Evolutionary conservation across 1,140 invertebrate genomes (phyloP).

Genomic region (Drosophila paulistorum): DNA sequence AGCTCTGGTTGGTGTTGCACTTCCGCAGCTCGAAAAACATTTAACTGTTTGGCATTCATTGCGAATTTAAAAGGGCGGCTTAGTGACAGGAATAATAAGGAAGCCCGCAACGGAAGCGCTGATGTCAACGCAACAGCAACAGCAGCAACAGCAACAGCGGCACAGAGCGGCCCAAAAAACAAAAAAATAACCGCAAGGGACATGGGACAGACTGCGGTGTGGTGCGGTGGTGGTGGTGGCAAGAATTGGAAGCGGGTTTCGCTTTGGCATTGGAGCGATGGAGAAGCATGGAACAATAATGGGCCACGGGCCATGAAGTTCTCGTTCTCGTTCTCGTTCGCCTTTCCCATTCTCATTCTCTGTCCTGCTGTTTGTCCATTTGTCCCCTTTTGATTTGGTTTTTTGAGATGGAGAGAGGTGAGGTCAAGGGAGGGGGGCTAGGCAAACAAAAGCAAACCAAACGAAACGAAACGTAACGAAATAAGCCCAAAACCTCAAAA

Average conservation of each 20-base stretch:
- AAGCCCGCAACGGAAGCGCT: conserved; percentile 76
- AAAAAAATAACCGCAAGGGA: conserved; percentile 68
- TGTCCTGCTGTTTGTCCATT: conserved; percentile 26
- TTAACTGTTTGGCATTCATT: conserved; percentile 81
- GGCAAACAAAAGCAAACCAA: conserved; percentile 73
- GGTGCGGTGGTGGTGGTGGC: conserved; percentile 14
- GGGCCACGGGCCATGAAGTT: conserved; percentile 68
- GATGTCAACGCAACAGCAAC: conserved; percentile 65
- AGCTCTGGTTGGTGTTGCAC: conserved; percentile 65
- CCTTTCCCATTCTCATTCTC: background rate
- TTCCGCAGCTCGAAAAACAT: conserved; percentile 68
- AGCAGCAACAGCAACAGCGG: conserved; percentile 7
- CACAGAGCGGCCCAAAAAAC: conserved; percentile 4
- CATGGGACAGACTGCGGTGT: conserved; percentile 35
- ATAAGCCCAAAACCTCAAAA: conserved; percentile 78
- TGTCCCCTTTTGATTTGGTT: conserved; percentile 66
- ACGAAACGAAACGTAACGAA: conserved; percentile 77
- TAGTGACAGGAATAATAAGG: conserved; percentile 81
- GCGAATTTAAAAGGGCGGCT: conserved; percentile 80
- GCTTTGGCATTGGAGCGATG: background rate
- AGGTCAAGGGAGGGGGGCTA: conserved; percentile 26
- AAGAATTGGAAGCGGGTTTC: conserved; percentile 29
- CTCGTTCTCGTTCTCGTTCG: conserved; percentile 47
- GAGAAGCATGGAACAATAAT: conserved; percentile 31
- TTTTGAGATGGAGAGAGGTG: background rate